A percentile compares a stretch with the other conserved stretches of the same genome.
Evolutionary conservation across 2,113 vertebrate genomes (phyloP).

Genomic region (Procavia capensis): DNA sequence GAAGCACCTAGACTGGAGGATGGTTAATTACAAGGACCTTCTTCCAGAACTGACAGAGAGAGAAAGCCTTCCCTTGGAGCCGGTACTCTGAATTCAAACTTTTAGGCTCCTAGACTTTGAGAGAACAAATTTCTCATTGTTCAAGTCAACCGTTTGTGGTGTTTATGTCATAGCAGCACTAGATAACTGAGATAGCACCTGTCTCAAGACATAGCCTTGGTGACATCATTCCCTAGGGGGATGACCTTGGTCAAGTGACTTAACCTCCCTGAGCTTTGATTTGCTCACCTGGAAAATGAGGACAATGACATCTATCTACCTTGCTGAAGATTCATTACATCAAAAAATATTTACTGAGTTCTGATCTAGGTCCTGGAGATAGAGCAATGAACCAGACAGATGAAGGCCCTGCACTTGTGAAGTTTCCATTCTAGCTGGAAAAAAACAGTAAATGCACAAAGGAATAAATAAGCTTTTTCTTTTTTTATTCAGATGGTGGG

Average conservation of each 20-base stretch:
- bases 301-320: neutral
- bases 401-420: accelerated
- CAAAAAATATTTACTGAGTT: too few species aligned
- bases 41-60: too few species aligned
- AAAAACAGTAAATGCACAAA: neutral
- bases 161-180: too few species aligned
- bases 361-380: neutral
- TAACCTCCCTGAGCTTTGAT: neutral
- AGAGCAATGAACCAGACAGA: neutral
- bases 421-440: neutral
- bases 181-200: too few species aligned
- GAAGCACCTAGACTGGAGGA: too few species aligned
- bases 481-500: neutral
- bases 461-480: neutral
- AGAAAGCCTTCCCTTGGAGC: too few species aligned
- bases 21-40: too few species aligned
- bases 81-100: too few species aligned
- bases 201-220: neutral
- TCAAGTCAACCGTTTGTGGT: too few species aligned
- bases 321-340: neutral
- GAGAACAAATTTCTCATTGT: too few species aligned
- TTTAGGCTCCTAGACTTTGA: too few species aligned
- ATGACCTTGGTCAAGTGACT: neutral
- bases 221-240: neutral
- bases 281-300: neutral